Evolutionary conservation across 1,140 invertebrate species (phyloP), one percentile per base, ranked within the genome.

Genomic region (Venturia canescens): DNA sequence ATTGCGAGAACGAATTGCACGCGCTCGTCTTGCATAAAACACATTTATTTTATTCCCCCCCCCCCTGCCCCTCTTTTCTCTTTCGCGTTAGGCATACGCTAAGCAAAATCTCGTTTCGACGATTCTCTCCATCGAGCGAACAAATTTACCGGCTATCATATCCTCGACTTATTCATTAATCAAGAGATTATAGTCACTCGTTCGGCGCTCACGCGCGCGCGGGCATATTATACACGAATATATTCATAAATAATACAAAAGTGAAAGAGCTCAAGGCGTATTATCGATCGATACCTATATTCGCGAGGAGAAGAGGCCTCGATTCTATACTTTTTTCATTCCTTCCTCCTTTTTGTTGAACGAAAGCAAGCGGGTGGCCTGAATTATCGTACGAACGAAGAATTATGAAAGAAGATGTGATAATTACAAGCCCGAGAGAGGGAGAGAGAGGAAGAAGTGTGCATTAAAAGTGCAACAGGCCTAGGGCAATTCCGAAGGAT

Each of bases 381-480:
- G 70, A 72, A 79, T 79, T 79, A 69, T 66, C 18, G 57, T 27
- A 76, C n/a, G 50, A 53, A 38, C 66, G 66, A 69, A 79, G 38
- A 79, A 69, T 71, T 80, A 71, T 80, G 50, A 77, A 70, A 63
- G 50, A 63, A 74, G 74, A 63, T 76, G 74, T 76, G 74, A 76
- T 76, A 76, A 76, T 76, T 76, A 76, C 53, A 76, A 76, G 71
- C 27, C 48, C 38, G 16, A 76, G 18, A 63, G 50, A 34, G 53
- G 63, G 9, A 76, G 18, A 63, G 23, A 38, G 29, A 50, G 48
- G 31, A 48, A n/a, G 21, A 26, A 23, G 26, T 60, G 44, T 66
- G 57, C 26, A 21, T 66, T n/a, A 70, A 57, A 57, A 76, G 72
- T 80, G 75, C 57, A 69, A 16, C 38, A n/a, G 26, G 63, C 77